These are phyloP conservation scores for Oncorhynchus nerka DNA, from an alignment of 2,113 vertebrate species.

Conservation along the genomic window DNA sequence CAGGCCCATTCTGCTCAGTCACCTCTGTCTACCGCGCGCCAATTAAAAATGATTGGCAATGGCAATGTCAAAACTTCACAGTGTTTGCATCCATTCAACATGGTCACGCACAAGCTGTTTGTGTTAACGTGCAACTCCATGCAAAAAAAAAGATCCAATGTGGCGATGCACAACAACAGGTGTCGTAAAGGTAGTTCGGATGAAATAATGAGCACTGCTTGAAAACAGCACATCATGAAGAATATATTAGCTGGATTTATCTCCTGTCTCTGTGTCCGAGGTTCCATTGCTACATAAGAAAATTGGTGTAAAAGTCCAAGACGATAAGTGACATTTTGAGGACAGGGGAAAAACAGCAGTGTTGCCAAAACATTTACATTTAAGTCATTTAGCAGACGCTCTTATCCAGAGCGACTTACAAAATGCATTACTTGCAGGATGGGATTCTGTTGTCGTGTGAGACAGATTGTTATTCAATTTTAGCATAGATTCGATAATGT, in stretches of 20 bases:
- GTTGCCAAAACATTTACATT: too few relatives aligned
- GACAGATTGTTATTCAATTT: neutral
- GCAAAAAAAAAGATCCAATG: too few relatives aligned
- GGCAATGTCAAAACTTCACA: constrained; percentile 20
- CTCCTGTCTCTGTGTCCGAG: too few relatives aligned
- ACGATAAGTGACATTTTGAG: too few relatives aligned
- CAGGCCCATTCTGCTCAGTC: constrained; percentile 16
- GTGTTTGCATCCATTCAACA: constrained; percentile 25
- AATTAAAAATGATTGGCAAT: constrained; percentile 63
- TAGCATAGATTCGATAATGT: neutral
- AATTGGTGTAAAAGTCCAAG: too few relatives aligned
- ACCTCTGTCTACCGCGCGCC: constrained; percentile 27
- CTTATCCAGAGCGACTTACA: too few relatives aligned
- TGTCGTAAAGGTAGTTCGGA: too few relatives aligned
- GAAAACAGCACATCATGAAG: neutral
- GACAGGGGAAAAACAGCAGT: neutral
- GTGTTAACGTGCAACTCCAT: constrained; percentile 11
- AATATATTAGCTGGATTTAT: too few relatives aligned
- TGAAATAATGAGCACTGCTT: neutral
- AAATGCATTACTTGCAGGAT: too few relatives aligned
- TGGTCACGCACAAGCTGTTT: constrained; percentile 18
- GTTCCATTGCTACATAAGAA: too few relatives aligned
- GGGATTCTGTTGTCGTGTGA: neutral
- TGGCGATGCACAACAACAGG: constrained; percentile 8
- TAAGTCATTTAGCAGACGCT: too few relatives aligned